Percentiles rank a stretch among this genome's conserved stretches.
Conservation (phyloP, 2,888 invertebrate species). For the Apodemia zela region DNA sequence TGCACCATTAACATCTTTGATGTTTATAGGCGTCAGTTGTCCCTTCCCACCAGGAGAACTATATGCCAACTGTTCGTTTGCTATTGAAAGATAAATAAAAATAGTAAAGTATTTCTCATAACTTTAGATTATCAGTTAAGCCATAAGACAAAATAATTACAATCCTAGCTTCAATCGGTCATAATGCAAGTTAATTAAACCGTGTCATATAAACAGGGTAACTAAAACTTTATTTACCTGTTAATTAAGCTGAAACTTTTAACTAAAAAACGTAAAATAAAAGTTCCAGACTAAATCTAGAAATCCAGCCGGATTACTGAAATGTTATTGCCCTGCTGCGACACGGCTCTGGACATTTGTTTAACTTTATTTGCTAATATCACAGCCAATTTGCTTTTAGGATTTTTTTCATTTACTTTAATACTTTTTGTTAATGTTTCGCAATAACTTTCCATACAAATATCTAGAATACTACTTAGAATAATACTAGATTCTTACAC, state of each 20-base stretch:
- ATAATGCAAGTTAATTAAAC: not conserved
- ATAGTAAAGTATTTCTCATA: no score
- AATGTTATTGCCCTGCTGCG: constrained; percentile 51
- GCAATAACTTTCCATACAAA: not conserved
- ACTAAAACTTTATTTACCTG: constrained; percentile 31
- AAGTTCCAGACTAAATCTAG: constrained; percentile 38
- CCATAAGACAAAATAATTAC: not conserved
- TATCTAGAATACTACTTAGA: no score
- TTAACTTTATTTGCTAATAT: constrained; percentile 55
- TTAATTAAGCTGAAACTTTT: constrained; percentile 54
- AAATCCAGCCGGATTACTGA: constrained; percentile 56
- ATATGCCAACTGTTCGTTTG: no score
- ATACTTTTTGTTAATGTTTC: constrained; percentile 1
- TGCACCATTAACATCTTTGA: no score
- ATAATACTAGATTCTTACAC: no score
- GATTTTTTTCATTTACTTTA: constrained; percentile 25
- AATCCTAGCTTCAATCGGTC: not conserved
- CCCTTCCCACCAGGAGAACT: no score
- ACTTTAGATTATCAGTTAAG: no score
- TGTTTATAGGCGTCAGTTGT: no score
- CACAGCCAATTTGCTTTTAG: constrained; percentile 37
- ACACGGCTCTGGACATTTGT: constrained; percentile 35
- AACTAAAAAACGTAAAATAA: constrained; percentile 41
- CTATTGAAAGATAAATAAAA: no score
- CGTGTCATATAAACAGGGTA: not conserved